These are phyloP conservation scores for Zoanthus solanderi DNA, from an alignment of 92 coral and sea anemone species.

Conservation along the genomic window DNA sequence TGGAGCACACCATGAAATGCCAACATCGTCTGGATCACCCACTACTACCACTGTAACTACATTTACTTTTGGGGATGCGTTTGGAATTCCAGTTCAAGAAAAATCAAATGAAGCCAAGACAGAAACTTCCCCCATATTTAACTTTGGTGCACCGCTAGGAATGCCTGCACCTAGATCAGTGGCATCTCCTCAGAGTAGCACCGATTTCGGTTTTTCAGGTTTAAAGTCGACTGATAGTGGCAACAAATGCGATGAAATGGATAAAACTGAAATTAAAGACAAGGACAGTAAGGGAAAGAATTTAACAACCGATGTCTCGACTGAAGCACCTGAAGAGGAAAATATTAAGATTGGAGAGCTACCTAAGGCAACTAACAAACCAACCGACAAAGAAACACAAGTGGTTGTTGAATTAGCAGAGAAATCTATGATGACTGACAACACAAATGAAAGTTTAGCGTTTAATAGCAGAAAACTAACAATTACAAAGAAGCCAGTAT, in stretches of 20 bases:
- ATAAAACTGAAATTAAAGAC: neutral
- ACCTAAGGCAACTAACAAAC: neutral
- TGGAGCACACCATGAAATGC: conserved; percentile 10
- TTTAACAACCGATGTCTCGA: neutral
- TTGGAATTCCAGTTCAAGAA: neutral
- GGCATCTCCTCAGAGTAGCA: conserved; percentile 4
- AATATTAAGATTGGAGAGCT: neutral
- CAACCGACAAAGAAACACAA: conserved; percentile 21
- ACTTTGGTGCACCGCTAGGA: conserved; percentile 42
- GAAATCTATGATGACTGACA: conserved; percentile 29
- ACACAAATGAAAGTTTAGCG: neutral
- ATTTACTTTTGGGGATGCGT: neutral
- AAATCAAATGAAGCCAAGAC: conserved; percentile 7
- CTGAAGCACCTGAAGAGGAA: neutral
- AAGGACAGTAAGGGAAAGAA: neutral
- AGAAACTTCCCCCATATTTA: neutral
- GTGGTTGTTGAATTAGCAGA: conserved; percentile 1
- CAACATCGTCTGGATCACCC: neutral
- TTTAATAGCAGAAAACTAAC: neutral
- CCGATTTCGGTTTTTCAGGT: conserved; percentile 22
- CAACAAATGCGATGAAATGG: neutral
- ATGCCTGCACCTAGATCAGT: conserved; percentile 29
- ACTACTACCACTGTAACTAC: neutral
- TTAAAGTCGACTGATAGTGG: neutral
- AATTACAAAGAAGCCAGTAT: neutral